Conservation (phyloP, 1,140 invertebrate species). For the Protaetia brevitarsis region DNA sequence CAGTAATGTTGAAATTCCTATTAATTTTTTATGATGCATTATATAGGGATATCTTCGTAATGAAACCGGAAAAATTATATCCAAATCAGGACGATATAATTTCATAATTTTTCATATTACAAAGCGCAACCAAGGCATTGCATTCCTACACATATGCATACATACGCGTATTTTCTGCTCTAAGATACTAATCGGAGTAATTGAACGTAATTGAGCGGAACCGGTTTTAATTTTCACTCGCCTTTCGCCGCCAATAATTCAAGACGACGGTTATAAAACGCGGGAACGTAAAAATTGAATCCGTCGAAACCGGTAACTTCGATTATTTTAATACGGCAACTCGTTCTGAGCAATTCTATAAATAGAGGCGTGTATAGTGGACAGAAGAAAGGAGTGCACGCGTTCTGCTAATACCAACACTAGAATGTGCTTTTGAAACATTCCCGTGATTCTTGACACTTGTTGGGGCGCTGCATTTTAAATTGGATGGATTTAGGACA, state of each 20-base stretch:
- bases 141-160: not conserved
- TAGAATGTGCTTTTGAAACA: too few relatives aligned
- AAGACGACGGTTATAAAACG: slow-evolving; percentile 4
- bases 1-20: too few relatives aligned
- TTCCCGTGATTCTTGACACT: too few relatives aligned
- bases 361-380: not conserved
- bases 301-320: not conserved
- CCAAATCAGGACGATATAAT: too few relatives aligned
- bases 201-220: slow-evolving; percentile 15
- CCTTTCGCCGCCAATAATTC: not conserved
- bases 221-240: slow-evolving; percentile 15
- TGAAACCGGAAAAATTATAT: too few relatives aligned
- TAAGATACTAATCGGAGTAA: not conserved
- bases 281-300: slow-evolving; percentile 15
- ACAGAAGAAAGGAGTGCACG: slow-evolving; percentile 1
- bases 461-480: too few relatives aligned
- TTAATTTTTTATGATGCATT: too few relatives aligned
- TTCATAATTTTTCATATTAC: too few relatives aligned
- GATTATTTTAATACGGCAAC: slow-evolving; percentile 4
- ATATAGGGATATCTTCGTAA: too few relatives aligned
- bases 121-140: too few relatives aligned
- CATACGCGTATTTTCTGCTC: not conserved
- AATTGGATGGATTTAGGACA: too few relatives aligned
- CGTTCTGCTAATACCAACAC: not conserved
- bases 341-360: slow-evolving; percentile 9